phyloP scores from a whole-genome alignment of 2,113 vertebrate genomes.

The Semicossyphus pulcher region DNA sequence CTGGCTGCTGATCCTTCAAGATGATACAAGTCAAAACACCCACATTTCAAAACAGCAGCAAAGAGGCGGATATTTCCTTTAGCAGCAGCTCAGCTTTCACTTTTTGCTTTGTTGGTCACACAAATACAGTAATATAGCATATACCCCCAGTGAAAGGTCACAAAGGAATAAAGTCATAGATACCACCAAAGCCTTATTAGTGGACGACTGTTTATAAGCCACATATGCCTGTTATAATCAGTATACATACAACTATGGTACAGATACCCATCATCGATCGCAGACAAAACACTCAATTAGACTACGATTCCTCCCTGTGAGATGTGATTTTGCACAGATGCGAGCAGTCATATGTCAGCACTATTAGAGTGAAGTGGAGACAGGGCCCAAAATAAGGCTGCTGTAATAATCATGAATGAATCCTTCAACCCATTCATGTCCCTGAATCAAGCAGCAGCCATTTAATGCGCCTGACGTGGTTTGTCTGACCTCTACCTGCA shows the following conservation, averaged over 20 bases:
- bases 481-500: conserved; percentile 48
- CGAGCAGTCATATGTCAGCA: conserved; percentile 23
- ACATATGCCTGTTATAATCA: no score
- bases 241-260: neutral
- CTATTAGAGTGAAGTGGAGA: neutral
- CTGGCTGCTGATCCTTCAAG: no score
- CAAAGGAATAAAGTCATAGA: no score
- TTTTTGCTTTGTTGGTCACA: no score
- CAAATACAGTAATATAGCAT: no score
- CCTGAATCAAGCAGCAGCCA: conserved; percentile 14
- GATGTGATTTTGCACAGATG: conserved; percentile 2
- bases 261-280: neutral
- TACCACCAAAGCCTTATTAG: no score
- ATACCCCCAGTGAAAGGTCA: no score
- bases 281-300: neutral
- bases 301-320: neutral
- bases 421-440: conserved; percentile 17
- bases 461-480: neutral
- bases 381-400: neutral
- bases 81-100: no score
- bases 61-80: no score
- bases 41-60: no score
- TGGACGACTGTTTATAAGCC: no score
- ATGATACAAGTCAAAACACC: no score
- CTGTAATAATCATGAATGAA: conserved; percentile 36